These are phyloP conservation scores for Acanthochromis polyacanthus DNA, from an alignment of 2,113 vertebrate genomes.

Conservation along the genomic window DNA sequence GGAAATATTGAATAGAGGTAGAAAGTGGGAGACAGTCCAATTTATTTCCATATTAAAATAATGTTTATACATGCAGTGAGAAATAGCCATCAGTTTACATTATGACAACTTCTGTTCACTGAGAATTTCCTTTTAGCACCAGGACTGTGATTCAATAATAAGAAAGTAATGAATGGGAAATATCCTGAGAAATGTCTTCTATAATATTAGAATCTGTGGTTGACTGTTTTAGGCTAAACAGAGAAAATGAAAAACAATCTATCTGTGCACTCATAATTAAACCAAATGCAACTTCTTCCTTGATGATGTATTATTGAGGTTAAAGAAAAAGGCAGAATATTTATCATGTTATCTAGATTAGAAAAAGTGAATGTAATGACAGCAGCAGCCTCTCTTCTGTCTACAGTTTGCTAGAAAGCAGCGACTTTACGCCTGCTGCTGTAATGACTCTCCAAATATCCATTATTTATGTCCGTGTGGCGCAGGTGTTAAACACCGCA, in stretches of 20 bases:
- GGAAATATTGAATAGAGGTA: not conserved
- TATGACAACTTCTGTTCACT: not conserved
- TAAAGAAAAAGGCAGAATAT: not conserved
- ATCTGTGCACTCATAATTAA: not conserved
- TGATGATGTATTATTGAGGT: not conserved
- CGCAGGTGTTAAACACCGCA: slow-evolving; percentile 21
- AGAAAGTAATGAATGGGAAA: no score
- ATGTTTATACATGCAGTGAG: not conserved
- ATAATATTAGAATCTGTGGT: no score
- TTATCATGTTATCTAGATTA: not conserved
- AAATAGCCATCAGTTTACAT: not conserved
- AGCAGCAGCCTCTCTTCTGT: not conserved
- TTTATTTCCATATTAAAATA: not conserved
- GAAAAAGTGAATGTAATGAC: not conserved
- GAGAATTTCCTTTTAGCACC: not conserved
- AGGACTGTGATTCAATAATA: no score
- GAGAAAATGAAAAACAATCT: no score
- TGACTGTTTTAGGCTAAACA: no score
- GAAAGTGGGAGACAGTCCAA: not conserved
- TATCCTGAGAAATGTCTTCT: no score
- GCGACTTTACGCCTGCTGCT: slow-evolving; percentile 4
- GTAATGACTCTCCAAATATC: slow-evolving; percentile 48
- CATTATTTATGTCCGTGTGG: slow-evolving; percentile 55
- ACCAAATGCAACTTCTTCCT: not conserved
- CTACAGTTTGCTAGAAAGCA: not conserved